These are phyloP conservation scores for Theristicus caerulescens DNA, from an alignment of 2,113 vertebrate species.

Conservation along the genomic window DNA sequence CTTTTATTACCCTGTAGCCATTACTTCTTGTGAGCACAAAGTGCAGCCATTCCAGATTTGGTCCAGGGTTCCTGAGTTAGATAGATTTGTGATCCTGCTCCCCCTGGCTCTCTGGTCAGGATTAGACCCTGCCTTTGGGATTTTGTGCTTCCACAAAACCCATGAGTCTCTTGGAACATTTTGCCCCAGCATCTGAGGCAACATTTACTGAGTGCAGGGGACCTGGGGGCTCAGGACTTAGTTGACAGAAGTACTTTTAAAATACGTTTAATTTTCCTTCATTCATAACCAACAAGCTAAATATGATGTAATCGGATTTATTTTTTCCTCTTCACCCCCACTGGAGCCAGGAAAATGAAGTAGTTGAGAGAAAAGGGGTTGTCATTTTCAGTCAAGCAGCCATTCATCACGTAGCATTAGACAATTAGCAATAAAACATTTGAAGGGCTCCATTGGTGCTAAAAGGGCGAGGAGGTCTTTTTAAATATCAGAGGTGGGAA, in stretches of 20 bases:
- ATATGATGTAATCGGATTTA: slow-evolving; percentile 65
- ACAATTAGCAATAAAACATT: slow-evolving; percentile 67
- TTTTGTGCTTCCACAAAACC: background rate
- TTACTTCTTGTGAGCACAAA: background rate
- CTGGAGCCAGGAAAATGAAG: slow-evolving; percentile 67
- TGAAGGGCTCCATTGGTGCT: slow-evolving; percentile 34
- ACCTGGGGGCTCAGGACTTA: background rate
- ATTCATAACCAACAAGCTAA: slow-evolving; percentile 29
- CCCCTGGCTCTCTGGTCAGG: background rate
- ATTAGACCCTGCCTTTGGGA: background rate
- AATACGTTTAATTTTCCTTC: slow-evolving; percentile 35
- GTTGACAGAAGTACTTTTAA: background rate
- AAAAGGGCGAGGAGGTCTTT: background rate
- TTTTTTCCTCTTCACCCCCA: slow-evolving; percentile 67
- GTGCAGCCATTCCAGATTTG: background rate
- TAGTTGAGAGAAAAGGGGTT: slow-evolving; percentile 57
- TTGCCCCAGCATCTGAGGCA: background rate
- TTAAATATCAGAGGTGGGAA: slow-evolving; percentile 42
- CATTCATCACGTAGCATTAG: slow-evolving; percentile 48
- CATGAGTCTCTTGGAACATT: background rate
- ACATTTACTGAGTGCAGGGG: background rate
- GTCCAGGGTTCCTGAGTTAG: background rate
- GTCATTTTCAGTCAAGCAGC: slow-evolving; percentile 55
- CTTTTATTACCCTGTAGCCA: background rate
- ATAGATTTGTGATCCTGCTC: background rate